Evolutionary conservation across 2,797 vertebrate genomes (phyloP), one percentile per base, ranked within the genome.

Genomic region (Hipposideros larvatus): DNA sequence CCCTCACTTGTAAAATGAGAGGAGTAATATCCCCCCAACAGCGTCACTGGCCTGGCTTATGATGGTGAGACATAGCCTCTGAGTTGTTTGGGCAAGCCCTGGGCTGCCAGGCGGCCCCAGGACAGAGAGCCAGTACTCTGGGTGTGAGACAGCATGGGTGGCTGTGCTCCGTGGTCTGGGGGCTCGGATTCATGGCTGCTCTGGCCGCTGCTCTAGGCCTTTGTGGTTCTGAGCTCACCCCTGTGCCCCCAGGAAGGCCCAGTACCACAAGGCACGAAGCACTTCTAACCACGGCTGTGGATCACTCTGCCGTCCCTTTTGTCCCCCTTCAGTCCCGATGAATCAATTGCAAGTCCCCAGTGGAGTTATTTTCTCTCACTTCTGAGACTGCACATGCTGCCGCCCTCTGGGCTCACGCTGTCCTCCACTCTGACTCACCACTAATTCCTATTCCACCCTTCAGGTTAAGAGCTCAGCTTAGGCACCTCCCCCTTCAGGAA

Each of bases 331-430:
- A 0, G 65, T 78, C 53, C 7, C 7, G 41, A 55, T 21, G 48
- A 90, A 63, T 84, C 87, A 71, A 77, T 37, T 66, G 57, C 71
- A 87, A 59, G 61, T 73, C 68, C 80, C 63, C 18, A 31, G 61
- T 89, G 70, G 57, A 37, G 68, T n/a, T 43, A 51, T 53, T 95
- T 73, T 51, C 65, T 91, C 57, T 96, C 26, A 6, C 46, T 87
- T 57, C 91, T 61, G 57, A 57, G 73, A 26, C 55, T 77, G 57
- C 34, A 24, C 65, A 51, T 7, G 28, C 24, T 7, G 28, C 24
- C 26, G 28, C 63, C 43, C 75, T 91, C 80, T 9, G 41, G 87
- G 90, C 80, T 73, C 22, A 51, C 26, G 41, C 61, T 65, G 48
- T 55, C 28, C 31, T 66, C 22, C 22, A 14, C 43, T 46, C 61